These are phyloP conservation scores for Heliconius ethilla DNA, from an alignment of 2,888 invertebrate genomes.

Conservation along the genomic window DNA sequence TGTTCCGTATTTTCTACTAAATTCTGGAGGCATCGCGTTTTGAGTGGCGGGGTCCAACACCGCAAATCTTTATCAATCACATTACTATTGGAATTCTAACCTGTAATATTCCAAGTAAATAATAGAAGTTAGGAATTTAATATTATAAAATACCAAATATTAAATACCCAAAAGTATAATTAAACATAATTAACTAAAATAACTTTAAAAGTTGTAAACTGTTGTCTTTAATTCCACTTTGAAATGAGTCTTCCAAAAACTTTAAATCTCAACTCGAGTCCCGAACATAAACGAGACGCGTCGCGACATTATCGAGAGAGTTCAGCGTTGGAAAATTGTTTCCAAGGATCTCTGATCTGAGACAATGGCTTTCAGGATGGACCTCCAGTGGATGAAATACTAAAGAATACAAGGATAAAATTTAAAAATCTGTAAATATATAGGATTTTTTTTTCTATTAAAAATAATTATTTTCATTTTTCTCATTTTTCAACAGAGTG, in stretches of 20 bases:
- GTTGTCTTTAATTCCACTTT: slow-evolving; percentile 1
- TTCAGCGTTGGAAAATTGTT: slow-evolving; percentile 58
- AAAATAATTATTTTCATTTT: too few relatives aligned
- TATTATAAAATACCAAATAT: too few relatives aligned
- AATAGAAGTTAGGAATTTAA: neutral
- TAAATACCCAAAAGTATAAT: neutral
- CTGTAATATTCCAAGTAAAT: neutral
- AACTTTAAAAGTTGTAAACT: neutral
- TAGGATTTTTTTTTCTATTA: neutral
- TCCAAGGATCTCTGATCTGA: slow-evolving; percentile 55
- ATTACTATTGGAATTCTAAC: too few relatives aligned
- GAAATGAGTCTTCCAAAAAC: slow-evolving; percentile 24
- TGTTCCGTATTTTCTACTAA: too few relatives aligned
- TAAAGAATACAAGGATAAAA: neutral
- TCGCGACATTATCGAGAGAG: slow-evolving; percentile 60
- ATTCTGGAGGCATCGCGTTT: too few relatives aligned
- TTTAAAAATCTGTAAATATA: neutral
- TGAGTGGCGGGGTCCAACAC: too few relatives aligned
- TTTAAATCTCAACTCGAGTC: slow-evolving; percentile 29
- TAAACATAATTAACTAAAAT: neutral
- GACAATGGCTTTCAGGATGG: slow-evolving; percentile 48
- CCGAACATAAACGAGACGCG: slow-evolving; percentile 49
- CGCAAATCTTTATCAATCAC: too few relatives aligned
- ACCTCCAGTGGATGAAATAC: slow-evolving; percentile 10
- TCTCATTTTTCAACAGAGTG: too few relatives aligned